These are phyloP conservation scores for Cavia porcellus DNA, from an alignment of 2,113 vertebrate genomes.

Conservation along the genomic window DNA sequence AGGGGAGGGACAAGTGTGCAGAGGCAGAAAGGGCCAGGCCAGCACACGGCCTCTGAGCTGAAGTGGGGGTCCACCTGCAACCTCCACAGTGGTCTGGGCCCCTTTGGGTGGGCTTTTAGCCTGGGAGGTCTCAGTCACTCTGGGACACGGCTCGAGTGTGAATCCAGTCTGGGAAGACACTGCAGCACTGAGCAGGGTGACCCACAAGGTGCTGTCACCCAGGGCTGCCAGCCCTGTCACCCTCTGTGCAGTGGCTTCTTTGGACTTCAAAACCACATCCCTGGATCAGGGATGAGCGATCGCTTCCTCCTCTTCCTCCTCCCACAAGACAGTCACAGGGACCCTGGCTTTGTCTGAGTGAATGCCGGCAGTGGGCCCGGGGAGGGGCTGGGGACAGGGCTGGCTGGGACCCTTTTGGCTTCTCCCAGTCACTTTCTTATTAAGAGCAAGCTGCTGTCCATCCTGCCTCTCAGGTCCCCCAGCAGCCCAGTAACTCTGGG, in stretches of 20 bases:
- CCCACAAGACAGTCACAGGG: rapidly evolving
- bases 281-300: not conserved
- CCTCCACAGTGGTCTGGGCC: not conserved
- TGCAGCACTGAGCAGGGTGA: rapidly evolving
- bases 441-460: not conserved
- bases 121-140: rapidly evolving
- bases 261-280: not conserved
- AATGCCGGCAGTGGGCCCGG: not conserved
- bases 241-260: not conserved
- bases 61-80: rapidly evolving
- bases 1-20: rapidly evolving
- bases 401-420: not conserved
- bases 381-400: too few relatives aligned
- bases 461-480: not conserved
- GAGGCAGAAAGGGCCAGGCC: not conserved
- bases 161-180: not conserved
- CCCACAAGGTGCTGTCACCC: rapidly evolving
- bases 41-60: rapidly evolving
- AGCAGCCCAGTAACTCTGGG: not conserved
- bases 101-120: not conserved
- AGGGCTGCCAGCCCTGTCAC: rapidly evolving
- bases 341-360: not conserved
- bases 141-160: not conserved
- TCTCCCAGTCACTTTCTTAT: not conserved
- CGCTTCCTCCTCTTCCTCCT: not conserved